Conservation (phyloP, 2,113 vertebrate genomes). For the Oxygymnocypris stewartii region DNA sequence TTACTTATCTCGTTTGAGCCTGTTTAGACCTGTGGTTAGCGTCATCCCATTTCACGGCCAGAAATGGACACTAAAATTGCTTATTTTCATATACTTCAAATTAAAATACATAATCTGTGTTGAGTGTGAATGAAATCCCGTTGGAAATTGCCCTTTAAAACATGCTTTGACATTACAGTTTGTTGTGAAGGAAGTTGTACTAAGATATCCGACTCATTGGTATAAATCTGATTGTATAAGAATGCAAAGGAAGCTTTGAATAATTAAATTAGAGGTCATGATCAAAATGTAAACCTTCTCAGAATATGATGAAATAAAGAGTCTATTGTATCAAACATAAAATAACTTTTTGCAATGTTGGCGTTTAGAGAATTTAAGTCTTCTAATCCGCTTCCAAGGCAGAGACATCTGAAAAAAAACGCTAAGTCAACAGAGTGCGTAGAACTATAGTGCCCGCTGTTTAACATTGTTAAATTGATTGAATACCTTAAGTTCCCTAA, state of each 20-base stretch:
- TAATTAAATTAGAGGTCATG: not conserved
- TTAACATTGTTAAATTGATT: not conserved
- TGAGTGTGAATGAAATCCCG: not conserved
- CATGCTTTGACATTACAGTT: too few relatives aligned
- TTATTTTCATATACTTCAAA: not conserved
- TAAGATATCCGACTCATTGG: not conserved
- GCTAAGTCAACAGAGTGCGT: not conserved
- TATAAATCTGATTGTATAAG: not conserved
- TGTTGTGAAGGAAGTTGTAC: not conserved
- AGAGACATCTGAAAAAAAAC: too few relatives aligned
- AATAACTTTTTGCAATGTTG: not conserved
- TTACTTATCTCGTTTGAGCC: not conserved
- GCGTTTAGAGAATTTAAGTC: not conserved
- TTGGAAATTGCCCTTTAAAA: not conserved
- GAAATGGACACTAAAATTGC: not conserved
- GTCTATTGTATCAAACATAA: not conserved
- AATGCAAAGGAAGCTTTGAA: not conserved
- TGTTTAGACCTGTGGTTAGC: not conserved
- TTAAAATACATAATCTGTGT: not conserved
- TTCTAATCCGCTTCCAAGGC: not conserved
- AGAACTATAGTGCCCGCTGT: not conserved
- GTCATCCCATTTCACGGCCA: not conserved
- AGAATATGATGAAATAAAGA: not conserved
- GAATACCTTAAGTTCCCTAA: not conserved
- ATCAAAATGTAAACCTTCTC: conserved; percentile 2